phyloP scores from a whole-genome alignment of 2,888 invertebrate species.

The Sinohyriopsis cumingii region DNA sequence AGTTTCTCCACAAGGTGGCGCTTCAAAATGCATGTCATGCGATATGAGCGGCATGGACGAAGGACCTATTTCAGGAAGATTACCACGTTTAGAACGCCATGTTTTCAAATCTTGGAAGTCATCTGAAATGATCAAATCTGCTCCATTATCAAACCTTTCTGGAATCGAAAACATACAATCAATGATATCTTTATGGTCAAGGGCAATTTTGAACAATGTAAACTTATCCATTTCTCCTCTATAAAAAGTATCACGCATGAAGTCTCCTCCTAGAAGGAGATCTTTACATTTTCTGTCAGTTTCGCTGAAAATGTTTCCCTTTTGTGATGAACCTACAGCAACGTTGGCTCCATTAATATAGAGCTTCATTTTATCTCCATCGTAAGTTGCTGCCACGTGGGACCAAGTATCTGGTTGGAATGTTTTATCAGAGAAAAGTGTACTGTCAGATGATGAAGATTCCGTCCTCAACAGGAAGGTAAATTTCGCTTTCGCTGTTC shows the following conservation, averaged over 20 bases:
- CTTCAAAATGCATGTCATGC: conserved; percentile 39
- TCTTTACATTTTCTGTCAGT: conserved; percentile 40
- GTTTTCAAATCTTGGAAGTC: conserved; percentile 38
- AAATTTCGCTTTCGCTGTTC: conserved; percentile 37
- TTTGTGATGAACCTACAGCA: conserved; percentile 39
- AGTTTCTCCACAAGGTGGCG: conserved; percentile 65
- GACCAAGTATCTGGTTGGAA: conserved; percentile 53
- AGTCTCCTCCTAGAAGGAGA: conserved; percentile 53
- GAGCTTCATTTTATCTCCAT: conserved; percentile 46
- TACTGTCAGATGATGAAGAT: conserved; percentile 25
- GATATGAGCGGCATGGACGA: conserved; percentile 35
- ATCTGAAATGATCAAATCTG: conserved; percentile 29
- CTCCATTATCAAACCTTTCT: background rate
- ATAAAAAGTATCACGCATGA: conserved; percentile 29
- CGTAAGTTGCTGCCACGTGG: conserved; percentile 56
- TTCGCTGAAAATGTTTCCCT: conserved; percentile 42
- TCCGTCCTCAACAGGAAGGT: conserved; percentile 52
- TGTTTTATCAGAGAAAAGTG: conserved; percentile 34
- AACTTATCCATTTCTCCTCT: conserved; percentile 57
- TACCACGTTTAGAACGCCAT: conserved; percentile 34
- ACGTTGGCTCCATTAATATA: conserved; percentile 59
- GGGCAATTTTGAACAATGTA: conserved; percentile 42
- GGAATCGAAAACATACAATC: conserved; percentile 21
- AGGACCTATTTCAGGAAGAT: conserved; percentile 23
- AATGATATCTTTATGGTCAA: conserved; percentile 49